A percentile compares a stretch with the other conserved stretches of the same genome.
Conservation (phyloP, 2,113 vertebrate genomes). For the Dicrurus megarhynchus region DNA sequence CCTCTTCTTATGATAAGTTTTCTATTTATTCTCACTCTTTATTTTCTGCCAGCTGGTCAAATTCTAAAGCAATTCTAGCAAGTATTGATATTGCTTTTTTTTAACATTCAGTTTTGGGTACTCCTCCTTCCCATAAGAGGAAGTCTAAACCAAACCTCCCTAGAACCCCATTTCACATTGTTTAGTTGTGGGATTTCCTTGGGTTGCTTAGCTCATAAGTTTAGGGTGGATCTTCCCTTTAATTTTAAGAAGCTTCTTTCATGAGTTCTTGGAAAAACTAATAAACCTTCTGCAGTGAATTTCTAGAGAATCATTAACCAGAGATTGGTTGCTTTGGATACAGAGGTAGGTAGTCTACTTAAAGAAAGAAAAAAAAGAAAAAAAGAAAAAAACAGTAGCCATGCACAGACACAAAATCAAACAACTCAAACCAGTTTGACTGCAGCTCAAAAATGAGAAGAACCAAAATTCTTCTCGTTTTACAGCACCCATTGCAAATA, state of each 20-base stretch:
- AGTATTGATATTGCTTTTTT: neutral
- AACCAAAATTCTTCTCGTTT: neutral
- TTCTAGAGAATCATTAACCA: constrained; percentile 66
- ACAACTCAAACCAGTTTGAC: neutral
- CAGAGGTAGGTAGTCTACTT: constrained; percentile 47
- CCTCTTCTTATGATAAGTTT: neutral
- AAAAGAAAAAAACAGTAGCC: neutral
- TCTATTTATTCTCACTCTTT: neutral
- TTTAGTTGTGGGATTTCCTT: neutral
- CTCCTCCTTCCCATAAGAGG: neutral
- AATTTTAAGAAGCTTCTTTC: constrained; percentile 43
- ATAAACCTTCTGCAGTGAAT: constrained; percentile 57
- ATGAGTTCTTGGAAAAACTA: constrained; percentile 35
- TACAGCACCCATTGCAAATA: neutral
- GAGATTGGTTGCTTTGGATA: constrained; percentile 70
- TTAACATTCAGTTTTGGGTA: neutral
- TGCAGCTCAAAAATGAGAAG: constrained; percentile 35
- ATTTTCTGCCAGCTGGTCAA: neutral
- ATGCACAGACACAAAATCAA: neutral
- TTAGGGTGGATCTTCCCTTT: neutral
- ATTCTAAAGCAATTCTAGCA: neutral
- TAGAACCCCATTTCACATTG: neutral
- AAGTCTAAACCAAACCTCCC: neutral
- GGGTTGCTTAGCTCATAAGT: neutral
- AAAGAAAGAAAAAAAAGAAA: neutral